These are phyloP conservation scores for Watsonalla binaria DNA, from an alignment of 2,888 invertebrate species.

Conservation along the genomic window DNA sequence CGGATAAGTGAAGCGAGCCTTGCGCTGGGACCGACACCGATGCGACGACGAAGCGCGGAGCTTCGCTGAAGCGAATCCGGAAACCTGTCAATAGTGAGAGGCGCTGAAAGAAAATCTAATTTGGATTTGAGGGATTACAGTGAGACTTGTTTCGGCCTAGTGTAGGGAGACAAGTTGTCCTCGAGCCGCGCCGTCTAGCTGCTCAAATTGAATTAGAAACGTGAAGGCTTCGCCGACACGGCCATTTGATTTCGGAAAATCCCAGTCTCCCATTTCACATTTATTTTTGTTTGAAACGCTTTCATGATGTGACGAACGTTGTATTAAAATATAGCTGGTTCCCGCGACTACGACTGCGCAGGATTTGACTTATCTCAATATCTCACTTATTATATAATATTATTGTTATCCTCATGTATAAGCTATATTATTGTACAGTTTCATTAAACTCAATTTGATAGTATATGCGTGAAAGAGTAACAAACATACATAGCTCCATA, in stretches of 20 bases:
- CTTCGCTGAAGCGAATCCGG: slow-evolving; percentile 25
- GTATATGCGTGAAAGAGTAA: too few relatives aligned
- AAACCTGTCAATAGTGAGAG: slow-evolving; percentile 68
- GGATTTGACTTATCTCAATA: too few relatives aligned
- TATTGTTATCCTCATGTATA: too few relatives aligned
- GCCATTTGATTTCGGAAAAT: slow-evolving; percentile 45
- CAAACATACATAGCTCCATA: too few relatives aligned
- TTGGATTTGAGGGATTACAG: slow-evolving; percentile 77
- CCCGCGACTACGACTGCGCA: too few relatives aligned
- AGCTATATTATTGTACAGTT: too few relatives aligned
- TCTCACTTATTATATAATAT: too few relatives aligned
- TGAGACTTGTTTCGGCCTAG: slow-evolving; percentile 74
- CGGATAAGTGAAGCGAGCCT: slow-evolving; percentile 33
- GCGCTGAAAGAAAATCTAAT: slow-evolving; percentile 76
- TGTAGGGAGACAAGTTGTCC: slow-evolving; percentile 44
- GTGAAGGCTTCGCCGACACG: slow-evolving; percentile 44
- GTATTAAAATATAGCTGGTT: slow-evolving; percentile 1
- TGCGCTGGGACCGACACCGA: slow-evolving; percentile 39
- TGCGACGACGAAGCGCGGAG: slow-evolving; percentile 19
- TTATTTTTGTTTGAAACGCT: slow-evolving; percentile 26
- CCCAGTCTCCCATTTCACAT: slow-evolving; percentile 24
- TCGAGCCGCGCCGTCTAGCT: slow-evolving; percentile 41
- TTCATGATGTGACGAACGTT: slow-evolving; percentile 16
- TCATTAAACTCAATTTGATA: too few relatives aligned
- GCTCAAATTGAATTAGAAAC: slow-evolving; percentile 61